Evolutionary conservation across 2,113 vertebrate species (phyloP).

Genomic region (Eonycteris spelaea): DNA sequence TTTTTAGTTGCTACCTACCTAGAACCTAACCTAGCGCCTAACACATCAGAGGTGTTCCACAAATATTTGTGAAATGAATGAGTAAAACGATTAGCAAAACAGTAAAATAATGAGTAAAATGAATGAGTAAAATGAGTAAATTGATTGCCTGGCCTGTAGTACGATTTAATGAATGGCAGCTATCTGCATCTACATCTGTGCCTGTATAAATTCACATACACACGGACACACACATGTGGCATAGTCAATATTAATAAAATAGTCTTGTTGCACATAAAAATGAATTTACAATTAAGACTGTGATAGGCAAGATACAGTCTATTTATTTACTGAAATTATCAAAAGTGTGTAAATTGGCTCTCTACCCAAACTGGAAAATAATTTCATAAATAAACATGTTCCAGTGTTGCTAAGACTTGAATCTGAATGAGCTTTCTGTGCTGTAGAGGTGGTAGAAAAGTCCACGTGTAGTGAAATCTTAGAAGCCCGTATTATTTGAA

Average conservation of each 20-base stretch:
- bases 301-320: constrained; percentile 66
- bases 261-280: neutral
- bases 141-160: neutral
- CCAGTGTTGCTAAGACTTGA: constrained; percentile 2
- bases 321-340: constrained; percentile 75
- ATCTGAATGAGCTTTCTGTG: constrained; percentile 66
- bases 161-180: neutral
- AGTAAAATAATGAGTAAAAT: no score
- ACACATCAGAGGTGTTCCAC: neutral
- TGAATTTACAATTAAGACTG: constrained; percentile 53
- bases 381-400: constrained; percentile 70
- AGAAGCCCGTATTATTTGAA: constrained; percentile 51
- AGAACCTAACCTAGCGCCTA: neutral
- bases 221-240: neutral
- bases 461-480: neutral
- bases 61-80: neutral
- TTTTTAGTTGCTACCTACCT: neutral
- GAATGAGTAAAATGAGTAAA: neutral
- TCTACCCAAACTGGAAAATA: constrained; percentile 69
- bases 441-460: neutral
- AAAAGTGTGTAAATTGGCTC: constrained; percentile 72
- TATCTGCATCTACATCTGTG: neutral
- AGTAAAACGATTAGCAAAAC: neutral
- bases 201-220: neutral
- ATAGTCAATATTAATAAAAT: neutral